Conservation (phyloP, 2,797 vertebrate genomes). For the Malacoraja senta region DNA sequence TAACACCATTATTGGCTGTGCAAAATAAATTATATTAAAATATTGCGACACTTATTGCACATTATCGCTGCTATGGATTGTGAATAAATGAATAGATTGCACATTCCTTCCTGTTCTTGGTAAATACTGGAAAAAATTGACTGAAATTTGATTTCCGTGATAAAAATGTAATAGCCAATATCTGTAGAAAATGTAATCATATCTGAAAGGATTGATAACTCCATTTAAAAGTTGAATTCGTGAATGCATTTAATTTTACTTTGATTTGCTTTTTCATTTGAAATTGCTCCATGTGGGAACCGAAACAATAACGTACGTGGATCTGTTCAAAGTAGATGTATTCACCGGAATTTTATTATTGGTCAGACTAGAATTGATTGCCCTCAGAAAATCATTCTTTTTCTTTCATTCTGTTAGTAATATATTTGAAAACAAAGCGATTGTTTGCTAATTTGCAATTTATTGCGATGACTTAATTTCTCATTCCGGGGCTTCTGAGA, state of each 20-base stretch:
- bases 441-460: background rate
- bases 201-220: slow-evolving; percentile 15
- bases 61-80: background rate
- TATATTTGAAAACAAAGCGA: slow-evolving; percentile 11
- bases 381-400: background rate
- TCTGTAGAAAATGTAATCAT: background rate
- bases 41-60: background rate
- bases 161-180: slow-evolving; percentile 1
- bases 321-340: background rate
- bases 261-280: slow-evolving; percentile 15
- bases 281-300: background rate
- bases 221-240: background rate
- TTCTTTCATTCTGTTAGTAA: background rate
- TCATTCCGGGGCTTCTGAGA: background rate
- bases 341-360: slow-evolving; percentile 3
- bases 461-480: background rate
- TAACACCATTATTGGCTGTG: background rate
- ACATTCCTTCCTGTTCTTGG: background rate
- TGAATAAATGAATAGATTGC: slow-evolving; percentile 14
- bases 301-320: background rate
- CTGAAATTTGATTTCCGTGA: background rate
- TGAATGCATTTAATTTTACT: background rate
- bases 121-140: background rate
- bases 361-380: background rate
- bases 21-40: slow-evolving; percentile 32